Conservation (phyloP, 2,797 vertebrate species). For the Pangasius macronema region DNA sequence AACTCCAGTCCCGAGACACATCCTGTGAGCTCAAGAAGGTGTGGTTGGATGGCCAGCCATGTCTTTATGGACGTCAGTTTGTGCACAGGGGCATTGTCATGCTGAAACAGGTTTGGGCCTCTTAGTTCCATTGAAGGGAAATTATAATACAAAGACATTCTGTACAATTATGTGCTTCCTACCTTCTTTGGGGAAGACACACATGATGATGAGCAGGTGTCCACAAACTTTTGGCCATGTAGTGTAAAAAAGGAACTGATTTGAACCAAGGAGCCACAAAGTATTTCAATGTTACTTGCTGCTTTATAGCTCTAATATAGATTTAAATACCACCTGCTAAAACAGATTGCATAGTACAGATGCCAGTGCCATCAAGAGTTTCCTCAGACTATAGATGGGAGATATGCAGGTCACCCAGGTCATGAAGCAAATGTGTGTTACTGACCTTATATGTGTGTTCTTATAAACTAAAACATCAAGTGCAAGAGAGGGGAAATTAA, state of each 20-base stretch:
- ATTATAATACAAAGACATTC: background rate
- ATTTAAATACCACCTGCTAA: background rate
- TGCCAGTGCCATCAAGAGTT: background rate
- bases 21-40: too few species aligned
- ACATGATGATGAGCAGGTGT: background rate
- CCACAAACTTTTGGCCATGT: background rate
- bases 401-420: background rate
- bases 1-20: too few species aligned
- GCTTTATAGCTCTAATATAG: too few species aligned
- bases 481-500: conserved; percentile 45
- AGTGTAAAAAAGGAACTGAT: background rate
- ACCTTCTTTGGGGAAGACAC: background rate
- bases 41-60: too few species aligned
- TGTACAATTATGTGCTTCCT: background rate
- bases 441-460: background rate
- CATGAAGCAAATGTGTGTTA: background rate
- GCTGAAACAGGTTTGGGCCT: background rate
- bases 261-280: background rate
- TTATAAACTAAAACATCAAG: background rate
- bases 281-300: background rate
- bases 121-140: background rate
- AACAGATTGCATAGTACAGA: too few species aligned
- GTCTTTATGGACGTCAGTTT: background rate
- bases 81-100: background rate
- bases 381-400: background rate